Percentiles rank a stretch among this genome's conserved stretches.
These are phyloP conservation scores for Typhlichthys eigenmanni DNA, from an alignment of 2,797 vertebrate species.

Conservation along the genomic window DNA sequence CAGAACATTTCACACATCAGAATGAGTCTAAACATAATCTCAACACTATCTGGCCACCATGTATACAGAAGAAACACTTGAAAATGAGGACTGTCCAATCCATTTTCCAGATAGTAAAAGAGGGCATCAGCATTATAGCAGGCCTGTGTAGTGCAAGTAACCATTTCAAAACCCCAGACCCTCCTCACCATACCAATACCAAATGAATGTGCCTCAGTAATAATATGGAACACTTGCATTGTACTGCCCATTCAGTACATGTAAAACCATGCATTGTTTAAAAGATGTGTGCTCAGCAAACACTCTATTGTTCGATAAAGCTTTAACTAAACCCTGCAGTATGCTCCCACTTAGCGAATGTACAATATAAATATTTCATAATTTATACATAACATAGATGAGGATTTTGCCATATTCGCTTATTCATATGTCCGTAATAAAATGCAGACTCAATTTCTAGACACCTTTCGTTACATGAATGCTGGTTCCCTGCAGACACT, in stretches of 20 bases:
- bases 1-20: background rate
- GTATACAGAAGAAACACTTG: too few species aligned
- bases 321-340: conserved; percentile 6
- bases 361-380: conserved; percentile 46
- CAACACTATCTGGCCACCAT: too few species aligned
- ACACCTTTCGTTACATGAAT: background rate
- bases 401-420: conserved; percentile 21
- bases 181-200: background rate
- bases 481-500: background rate
- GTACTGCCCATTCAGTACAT: conserved; percentile 22
- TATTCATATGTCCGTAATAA: conserved; percentile 15
- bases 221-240: conserved; percentile 42
- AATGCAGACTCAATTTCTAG: conserved; percentile 19
- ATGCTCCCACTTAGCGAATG: conserved; percentile 39
- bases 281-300: conserved; percentile 31
- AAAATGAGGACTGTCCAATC: too few species aligned
- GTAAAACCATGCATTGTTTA: conserved; percentile 37
- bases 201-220: conserved; percentile 9
- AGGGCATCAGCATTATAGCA: conserved; percentile 12
- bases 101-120: too few species aligned
- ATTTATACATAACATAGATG: conserved; percentile 13
- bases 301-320: conserved; percentile 37
- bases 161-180: conserved; percentile 2
- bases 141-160: conserved; percentile 41
- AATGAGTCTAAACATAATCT: too few species aligned